These are phyloP conservation scores for Acipenser oxyrinchus DNA, from an alignment of 2,797 vertebrate genomes.

Conservation along the genomic window DNA sequence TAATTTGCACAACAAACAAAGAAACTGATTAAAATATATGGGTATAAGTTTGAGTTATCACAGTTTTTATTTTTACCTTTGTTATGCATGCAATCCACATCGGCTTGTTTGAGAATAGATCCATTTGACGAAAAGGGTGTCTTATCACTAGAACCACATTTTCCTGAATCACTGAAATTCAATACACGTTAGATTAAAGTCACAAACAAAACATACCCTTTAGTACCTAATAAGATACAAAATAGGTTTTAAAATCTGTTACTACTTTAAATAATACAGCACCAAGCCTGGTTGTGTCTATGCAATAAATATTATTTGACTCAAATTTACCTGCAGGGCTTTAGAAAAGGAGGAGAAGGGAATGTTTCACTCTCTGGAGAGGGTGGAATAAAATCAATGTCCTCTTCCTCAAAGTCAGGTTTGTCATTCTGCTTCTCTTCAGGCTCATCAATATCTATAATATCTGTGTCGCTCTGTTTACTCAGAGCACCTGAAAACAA, in stretches of 20 bases:
- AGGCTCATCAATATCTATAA: constrained; percentile 32
- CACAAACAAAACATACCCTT: neutral
- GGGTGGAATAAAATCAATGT: constrained; percentile 69
- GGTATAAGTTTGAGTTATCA: too few species aligned
- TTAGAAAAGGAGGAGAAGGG: constrained; percentile 28
- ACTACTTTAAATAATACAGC: too few species aligned
- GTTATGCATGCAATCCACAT: constrained; percentile 26
- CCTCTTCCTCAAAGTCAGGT: constrained; percentile 43
- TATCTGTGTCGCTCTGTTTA: constrained; percentile 22
- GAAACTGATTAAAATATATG: too few species aligned
- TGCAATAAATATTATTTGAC: too few species aligned
- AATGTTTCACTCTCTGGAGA: constrained; percentile 63
- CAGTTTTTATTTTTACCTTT: constrained; percentile 33
- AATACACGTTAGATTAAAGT: neutral
- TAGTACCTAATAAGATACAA: constrained; percentile 2
- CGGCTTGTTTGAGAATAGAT: constrained; percentile 2
- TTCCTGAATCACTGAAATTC: constrained; percentile 27
- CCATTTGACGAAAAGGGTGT: constrained; percentile 20
- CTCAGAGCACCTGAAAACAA: constrained; percentile 22
- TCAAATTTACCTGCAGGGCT: constrained; percentile 48
- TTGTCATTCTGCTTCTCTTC: constrained; percentile 16
- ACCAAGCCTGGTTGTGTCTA: too few species aligned
- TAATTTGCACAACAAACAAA: too few species aligned
- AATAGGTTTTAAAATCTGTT: neutral
- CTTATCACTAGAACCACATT: constrained; percentile 15